Evolutionary conservation across 2,888 invertebrate genomes (phyloP).

Genomic region (Himalopsyche anomala): DNA sequence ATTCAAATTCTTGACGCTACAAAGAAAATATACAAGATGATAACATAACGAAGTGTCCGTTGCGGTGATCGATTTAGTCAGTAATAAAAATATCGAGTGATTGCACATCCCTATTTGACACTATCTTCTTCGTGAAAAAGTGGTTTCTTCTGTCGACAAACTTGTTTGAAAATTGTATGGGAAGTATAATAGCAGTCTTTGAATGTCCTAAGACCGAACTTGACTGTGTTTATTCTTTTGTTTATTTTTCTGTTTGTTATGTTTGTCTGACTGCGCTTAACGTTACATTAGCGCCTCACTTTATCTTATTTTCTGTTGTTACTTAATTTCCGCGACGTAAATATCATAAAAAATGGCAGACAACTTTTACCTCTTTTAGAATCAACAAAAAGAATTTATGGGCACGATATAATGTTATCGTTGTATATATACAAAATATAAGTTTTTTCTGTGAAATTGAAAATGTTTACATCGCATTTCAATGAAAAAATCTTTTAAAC

Average conservation of each 20-base stretch:
- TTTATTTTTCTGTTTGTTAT: constrained; percentile 2
- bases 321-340: not conserved
- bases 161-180: not conserved
- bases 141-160: not conserved
- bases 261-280: constrained; percentile 6
- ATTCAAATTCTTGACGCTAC: too few relatives aligned
- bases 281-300: not conserved
- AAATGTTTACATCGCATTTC: too few relatives aligned
- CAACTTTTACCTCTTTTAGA: too few relatives aligned
- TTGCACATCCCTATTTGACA: not conserved
- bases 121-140: not conserved
- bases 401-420: too few relatives aligned
- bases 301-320: not conserved
- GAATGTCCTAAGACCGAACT: not conserved
- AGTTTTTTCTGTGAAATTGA: too few relatives aligned
- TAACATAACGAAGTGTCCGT: too few relatives aligned
- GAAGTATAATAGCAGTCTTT: constrained; percentile 2
- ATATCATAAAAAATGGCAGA: not conserved
- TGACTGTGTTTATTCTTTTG: not conserved
- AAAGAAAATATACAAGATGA: too few relatives aligned
- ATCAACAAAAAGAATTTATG: too few relatives aligned
- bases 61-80: too few relatives aligned
- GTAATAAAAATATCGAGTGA: too few relatives aligned
- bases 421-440: too few relatives aligned
- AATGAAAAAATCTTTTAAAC: too few relatives aligned